Percentiles rank a stretch among this genome's conserved stretches.
Conservation (phyloP, 2,113 vertebrate species). For the Lagopus leucura region DNA sequence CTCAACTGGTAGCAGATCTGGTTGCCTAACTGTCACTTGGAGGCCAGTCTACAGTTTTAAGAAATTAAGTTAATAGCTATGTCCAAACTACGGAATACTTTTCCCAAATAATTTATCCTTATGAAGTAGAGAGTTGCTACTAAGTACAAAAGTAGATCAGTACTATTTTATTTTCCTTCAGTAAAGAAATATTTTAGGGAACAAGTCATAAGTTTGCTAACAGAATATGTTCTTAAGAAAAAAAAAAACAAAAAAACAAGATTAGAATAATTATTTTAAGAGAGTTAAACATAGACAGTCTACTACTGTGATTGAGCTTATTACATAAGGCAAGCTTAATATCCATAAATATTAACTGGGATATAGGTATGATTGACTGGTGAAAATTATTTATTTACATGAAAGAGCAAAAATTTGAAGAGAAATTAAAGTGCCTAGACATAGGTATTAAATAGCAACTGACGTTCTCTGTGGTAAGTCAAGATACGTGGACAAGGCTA, state of each 20-base stretch:
- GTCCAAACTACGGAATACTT: background rate
- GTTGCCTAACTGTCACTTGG: background rate
- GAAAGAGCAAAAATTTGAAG: background rate
- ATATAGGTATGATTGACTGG: background rate
- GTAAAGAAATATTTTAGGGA: background rate
- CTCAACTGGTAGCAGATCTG: background rate
- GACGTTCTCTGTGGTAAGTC: background rate
- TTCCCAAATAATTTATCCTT: background rate
- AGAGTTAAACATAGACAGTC: background rate
- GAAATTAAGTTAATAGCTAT: constrained; percentile 21
- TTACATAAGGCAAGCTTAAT: background rate
- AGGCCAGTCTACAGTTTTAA: constrained; percentile 13
- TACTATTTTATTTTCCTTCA: constrained; percentile 22
- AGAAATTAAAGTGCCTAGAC: background rate
- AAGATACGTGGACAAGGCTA: background rate
- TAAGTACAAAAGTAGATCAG: constrained; percentile 26
- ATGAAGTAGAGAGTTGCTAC: background rate
- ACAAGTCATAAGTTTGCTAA: background rate
- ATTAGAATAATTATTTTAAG: background rate
- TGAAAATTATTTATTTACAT: background rate
- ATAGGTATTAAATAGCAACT: background rate
- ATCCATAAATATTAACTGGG: background rate
- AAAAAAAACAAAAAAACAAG: constrained; percentile 32
- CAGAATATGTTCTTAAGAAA: background rate
- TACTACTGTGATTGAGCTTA: background rate